Evolutionary conservation across 1,140 invertebrate species (phyloP), one percentile per base, ranked within the genome.

Genomic region (Steinernema khuongi): DNA sequence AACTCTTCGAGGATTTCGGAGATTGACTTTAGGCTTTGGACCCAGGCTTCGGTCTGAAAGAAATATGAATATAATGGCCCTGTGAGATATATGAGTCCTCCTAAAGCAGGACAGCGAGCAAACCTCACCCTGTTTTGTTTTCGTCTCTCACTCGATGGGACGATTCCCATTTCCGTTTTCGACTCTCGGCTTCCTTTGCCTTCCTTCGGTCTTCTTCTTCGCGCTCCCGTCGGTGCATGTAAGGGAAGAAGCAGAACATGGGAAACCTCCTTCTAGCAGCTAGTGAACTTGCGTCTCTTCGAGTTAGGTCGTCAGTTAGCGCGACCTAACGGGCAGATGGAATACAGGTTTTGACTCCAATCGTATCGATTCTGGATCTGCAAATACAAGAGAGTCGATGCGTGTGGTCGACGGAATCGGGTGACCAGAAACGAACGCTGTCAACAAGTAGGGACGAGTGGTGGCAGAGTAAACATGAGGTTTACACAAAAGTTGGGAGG

Each of bases 61-160:
- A 22, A n/a, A n/a, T n/a, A n/a, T n/a, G n/a, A n/a, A n/a, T n/a
- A n/a, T n/a, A n/a, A n/a, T n/a, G n/a, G n/a, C n/a, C n/a, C n/a
- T n/a, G n/a, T n/a, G n/a, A n/a, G n/a, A n/a, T n/a, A n/a, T n/a
- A n/a, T n/a, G n/a, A n/a, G n/a, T n/a, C n/a, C n/a, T n/a, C n/a
- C n/a, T n/a, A n/a, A n/a, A 60, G 26, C 50, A 7, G 26, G 36
- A n/a, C 36, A n/a, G 36, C 7, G 7, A 11, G 36, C 36, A 41
- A n/a, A 41, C 36, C n/a, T 41, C n/a, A 60, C 50, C 50, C 26
- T 60, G 50, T 22, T 60, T 60, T 60, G 50, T 26, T 22, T 60
- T 60, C 50, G 50, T 60, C 50, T 14, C 50, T 60, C 50, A 60
- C 50, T 60, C 50, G 50, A 60, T 60, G 50, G 14, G 50, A 60